phyloP scores from a whole-genome alignment of 1,140 invertebrate species.

The Scaptomyza montana region DNA sequence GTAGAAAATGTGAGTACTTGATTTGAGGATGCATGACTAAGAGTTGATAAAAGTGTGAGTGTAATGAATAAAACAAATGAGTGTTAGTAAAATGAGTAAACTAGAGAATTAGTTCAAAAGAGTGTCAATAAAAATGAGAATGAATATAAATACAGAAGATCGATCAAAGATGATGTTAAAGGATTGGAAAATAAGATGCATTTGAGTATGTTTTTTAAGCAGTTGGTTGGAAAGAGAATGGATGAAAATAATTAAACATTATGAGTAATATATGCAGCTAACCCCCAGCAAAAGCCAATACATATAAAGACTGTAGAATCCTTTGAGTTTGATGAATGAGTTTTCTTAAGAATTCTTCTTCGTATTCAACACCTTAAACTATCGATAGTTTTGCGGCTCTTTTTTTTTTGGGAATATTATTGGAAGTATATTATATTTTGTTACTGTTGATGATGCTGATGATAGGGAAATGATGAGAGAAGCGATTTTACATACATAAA shows the following conservation, averaged over 20 bases:
- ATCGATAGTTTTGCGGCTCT: no score
- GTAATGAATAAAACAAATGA: background rate
- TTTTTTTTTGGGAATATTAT: no score
- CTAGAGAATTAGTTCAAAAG: background rate
- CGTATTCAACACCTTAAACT: no score
- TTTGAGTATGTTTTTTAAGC: background rate
- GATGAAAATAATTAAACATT: no score
- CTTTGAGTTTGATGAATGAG: background rate
- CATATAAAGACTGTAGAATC: no score
- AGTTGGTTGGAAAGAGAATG: background rate
- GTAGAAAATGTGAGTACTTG: background rate
- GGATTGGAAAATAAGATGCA: no score
- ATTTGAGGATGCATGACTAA: background rate
- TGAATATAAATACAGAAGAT: background rate
- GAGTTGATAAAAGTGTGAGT: no score
- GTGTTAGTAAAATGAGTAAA: background rate
- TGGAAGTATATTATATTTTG: background rate
- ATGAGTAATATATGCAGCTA: no score
- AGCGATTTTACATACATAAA: conserved; percentile 4
- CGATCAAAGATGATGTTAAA: background rate
- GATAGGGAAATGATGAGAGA: background rate
- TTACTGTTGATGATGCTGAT: conserved; percentile 20
- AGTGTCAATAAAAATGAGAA: background rate
- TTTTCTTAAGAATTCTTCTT: no score
- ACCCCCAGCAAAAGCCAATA: no score